Conservation (phyloP, 2,113 vertebrate genomes). For the Sisor rabdophorus region DNA sequence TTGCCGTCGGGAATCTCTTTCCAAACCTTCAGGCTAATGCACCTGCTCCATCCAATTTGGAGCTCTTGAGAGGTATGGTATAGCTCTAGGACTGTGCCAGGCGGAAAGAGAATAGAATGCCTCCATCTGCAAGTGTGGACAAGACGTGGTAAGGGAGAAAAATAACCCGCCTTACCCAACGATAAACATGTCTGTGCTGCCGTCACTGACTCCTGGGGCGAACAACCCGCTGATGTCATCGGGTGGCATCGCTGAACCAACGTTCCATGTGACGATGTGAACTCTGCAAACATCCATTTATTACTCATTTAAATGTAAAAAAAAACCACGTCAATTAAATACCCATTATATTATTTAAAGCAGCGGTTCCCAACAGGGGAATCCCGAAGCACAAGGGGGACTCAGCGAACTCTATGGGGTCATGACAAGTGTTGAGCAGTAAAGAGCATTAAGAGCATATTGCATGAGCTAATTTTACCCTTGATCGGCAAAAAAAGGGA, state of each 20-base stretch:
- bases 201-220: constrained; percentile 77
- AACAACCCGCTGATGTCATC: constrained; percentile 87
- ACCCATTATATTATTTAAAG: background rate
- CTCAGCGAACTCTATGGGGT: too few species aligned
- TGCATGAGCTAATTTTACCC: too few species aligned
- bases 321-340: background rate
- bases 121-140: constrained; percentile 43
- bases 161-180: constrained; percentile 80
- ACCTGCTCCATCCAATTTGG: constrained; percentile 28
- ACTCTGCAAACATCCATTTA: constrained; percentile 68
- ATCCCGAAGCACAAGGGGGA: too few species aligned
- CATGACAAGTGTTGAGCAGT: too few species aligned
- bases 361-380: too few species aligned
- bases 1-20: constrained; percentile 2
- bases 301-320: background rate
- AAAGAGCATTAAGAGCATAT: too few species aligned
- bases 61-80: background rate
- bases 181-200: constrained; percentile 83
- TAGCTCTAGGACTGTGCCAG: background rate
- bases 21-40: constrained; percentile 15
- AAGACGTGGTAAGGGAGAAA: constrained; percentile 10
- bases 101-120: constrained; percentile 23
- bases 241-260: constrained; percentile 90
- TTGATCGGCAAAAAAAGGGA: too few species aligned
- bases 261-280: constrained; percentile 93